Evolutionary conservation across 2,888 invertebrate genomes (phyloP).

Genomic region (Rhogogaster chlorosoma): DNA sequence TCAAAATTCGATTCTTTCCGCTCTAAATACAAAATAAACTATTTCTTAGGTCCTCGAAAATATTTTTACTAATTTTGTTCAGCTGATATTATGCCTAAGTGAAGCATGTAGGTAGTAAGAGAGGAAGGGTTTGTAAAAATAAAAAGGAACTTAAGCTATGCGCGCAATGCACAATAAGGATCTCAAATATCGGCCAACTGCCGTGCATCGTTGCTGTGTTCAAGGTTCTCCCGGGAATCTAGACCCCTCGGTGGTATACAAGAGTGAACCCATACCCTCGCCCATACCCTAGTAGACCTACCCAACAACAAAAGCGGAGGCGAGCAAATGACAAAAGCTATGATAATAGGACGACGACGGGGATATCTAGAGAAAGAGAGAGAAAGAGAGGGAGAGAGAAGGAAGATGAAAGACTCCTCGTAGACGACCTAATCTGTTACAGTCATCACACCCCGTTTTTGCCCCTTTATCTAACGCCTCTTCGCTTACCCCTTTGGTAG

Average conservation of each 20-base stretch:
- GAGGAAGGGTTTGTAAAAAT: constrained; percentile 52
- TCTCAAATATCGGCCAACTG: constrained; percentile 76
- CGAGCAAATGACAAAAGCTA: constrained; percentile 57
- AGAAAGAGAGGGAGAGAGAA: constrained; percentile 40
- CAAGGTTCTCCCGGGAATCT: constrained; percentile 51
- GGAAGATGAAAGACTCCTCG: constrained; percentile 53
- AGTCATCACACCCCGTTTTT: constrained; percentile 76
- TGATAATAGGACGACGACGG: constrained; percentile 59
- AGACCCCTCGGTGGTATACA: background rate
- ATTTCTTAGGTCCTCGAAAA: no score
- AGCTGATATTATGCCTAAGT: background rate
- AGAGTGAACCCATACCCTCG: background rate
- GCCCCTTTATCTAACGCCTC: constrained; percentile 61
- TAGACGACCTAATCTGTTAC: constrained; percentile 75
- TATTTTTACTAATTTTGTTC: no score
- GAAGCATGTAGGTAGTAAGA: constrained; percentile 20
- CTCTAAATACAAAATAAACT: no score
- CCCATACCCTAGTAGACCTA: no score
- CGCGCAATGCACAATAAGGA: constrained; percentile 65
- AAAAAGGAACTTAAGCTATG: constrained; percentile 63
- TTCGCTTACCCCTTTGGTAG: constrained; percentile 31
- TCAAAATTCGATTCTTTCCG: no score
- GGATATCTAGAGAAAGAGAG: constrained; percentile 49
- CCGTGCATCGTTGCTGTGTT: constrained; percentile 65
- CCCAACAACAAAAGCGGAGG: constrained; percentile 55